Percentiles rank a stretch among this genome's conserved stretches.
Evolutionary conservation across 1,140 invertebrate species (phyloP).

Genomic region (Polypedilum vanderplanki): DNA sequence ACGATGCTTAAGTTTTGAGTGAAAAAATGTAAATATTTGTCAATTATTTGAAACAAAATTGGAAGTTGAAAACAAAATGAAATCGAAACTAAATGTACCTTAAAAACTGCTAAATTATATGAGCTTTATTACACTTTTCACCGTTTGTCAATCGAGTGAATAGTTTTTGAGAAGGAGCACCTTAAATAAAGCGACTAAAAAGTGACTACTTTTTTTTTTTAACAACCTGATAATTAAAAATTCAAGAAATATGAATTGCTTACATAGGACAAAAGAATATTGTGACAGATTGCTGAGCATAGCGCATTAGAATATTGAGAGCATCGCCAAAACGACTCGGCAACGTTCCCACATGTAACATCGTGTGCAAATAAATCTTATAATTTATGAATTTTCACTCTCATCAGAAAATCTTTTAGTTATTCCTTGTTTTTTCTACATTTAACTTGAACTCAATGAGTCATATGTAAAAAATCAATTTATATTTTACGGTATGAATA

Average conservation of each 20-base stretch:
- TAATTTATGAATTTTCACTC: background rate
- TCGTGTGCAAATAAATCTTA: background rate
- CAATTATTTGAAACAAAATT: too few relatives aligned
- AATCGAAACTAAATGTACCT: too few relatives aligned
- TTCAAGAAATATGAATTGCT: slow-evolving; percentile 21
- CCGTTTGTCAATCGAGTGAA: too few relatives aligned
- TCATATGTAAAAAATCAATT: background rate
- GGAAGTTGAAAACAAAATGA: too few relatives aligned
- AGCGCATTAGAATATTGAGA: slow-evolving; percentile 33
- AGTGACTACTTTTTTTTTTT: too few relatives aligned
- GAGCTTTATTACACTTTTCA: too few relatives aligned
- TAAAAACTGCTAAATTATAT: too few relatives aligned
- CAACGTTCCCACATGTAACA: slow-evolving; percentile 28
- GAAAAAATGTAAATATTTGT: too few relatives aligned
- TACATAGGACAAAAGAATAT: slow-evolving; percentile 36
- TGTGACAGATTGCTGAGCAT: slow-evolving; percentile 34
- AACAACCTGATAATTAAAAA: background rate
- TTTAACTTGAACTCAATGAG: background rate
- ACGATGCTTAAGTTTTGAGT: too few relatives aligned
- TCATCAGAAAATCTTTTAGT: background rate
- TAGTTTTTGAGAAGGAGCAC: too few relatives aligned
- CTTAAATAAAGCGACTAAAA: too few relatives aligned
- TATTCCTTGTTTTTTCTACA: background rate
- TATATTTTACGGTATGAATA: too few relatives aligned
- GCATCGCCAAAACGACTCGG: slow-evolving; percentile 34